These are phyloP conservation scores for Microtus richardsoni DNA, from an alignment of 2,113 vertebrate genomes.

Conservation along the genomic window DNA sequence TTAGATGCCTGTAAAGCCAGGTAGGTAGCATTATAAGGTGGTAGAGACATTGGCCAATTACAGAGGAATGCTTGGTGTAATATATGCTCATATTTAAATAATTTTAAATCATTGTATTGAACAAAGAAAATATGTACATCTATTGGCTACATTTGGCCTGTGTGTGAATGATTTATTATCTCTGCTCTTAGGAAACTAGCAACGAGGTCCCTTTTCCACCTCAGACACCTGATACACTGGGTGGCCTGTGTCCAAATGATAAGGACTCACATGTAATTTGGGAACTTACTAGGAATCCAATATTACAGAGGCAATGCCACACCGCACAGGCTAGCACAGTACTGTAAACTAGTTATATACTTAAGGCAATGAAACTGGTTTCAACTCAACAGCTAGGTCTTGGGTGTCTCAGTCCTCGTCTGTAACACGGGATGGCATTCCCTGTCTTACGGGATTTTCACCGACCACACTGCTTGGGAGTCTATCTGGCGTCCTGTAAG, in stretches of 20 bases:
- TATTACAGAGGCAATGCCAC: neutral
- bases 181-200: neutral
- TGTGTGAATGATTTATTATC: neutral
- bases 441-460: neutral
- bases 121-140: neutral
- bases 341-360: neutral
- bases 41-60: neutral
- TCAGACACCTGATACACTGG: no score
- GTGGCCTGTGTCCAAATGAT: no score
- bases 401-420: neutral
- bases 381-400: neutral
- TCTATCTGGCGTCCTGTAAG: neutral
- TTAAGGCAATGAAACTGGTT: neutral
- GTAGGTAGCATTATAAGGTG: neutral
- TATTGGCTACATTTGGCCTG: neutral
- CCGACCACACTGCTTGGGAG: neutral
- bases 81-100: conserved; percentile 35
- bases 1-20: neutral
- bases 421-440: neutral
- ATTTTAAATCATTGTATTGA: neutral
- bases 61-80: conserved; percentile 3
- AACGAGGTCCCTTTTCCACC: neutral
- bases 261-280: neutral
- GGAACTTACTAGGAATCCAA: neutral
- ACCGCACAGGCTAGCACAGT: neutral